These are phyloP conservation scores for Macrostomum lignano DNA, from an alignment of 1,140 invertebrate genomes.

Conservation along the genomic window DNA sequence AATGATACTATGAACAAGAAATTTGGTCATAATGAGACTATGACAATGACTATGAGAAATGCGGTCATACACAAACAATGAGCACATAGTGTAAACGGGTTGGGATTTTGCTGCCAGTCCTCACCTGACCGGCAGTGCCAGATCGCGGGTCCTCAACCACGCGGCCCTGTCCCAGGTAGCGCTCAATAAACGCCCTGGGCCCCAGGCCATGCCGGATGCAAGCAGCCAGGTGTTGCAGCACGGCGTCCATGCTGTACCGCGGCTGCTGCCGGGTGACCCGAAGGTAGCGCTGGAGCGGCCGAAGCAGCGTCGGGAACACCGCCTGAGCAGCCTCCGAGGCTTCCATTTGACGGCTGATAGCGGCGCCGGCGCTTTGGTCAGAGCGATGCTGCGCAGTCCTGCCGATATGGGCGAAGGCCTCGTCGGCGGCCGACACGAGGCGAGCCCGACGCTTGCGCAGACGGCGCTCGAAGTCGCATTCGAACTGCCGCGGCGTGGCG, in stretches of 20 bases:
- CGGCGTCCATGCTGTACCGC: constrained; percentile 64
- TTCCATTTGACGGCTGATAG: constrained; percentile 36
- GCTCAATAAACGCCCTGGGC: constrained; percentile 62
- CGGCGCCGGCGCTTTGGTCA: constrained; percentile 9
- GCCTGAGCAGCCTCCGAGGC: constrained; percentile 77
- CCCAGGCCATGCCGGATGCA: constrained; percentile 69
- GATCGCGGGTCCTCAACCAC: constrained; percentile 21
- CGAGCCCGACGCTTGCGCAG: constrained; percentile 62
- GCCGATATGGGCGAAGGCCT: constrained; percentile 78
- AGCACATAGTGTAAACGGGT: too few species aligned
- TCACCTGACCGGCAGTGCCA: too few species aligned
- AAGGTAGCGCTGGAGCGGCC: constrained; percentile 77
- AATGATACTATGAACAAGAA: too few species aligned
- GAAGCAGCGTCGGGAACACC: constrained; percentile 73
- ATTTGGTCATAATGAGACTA: too few species aligned
- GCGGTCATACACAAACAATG: too few species aligned
- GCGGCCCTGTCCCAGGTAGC: constrained; percentile 30
- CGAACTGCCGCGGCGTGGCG: too few species aligned
- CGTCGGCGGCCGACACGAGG: constrained; percentile 64
- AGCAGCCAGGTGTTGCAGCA: constrained; percentile 50
- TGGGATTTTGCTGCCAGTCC: neutral
- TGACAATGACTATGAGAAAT: too few species aligned
- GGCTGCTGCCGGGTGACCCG: constrained; percentile 75
- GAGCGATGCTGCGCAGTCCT: constrained; percentile 16
- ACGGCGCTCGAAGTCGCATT: constrained; percentile 72